These are phyloP conservation scores for Mya arenaria DNA, from an alignment of 1,140 invertebrate genomes.

Conservation along the genomic window DNA sequence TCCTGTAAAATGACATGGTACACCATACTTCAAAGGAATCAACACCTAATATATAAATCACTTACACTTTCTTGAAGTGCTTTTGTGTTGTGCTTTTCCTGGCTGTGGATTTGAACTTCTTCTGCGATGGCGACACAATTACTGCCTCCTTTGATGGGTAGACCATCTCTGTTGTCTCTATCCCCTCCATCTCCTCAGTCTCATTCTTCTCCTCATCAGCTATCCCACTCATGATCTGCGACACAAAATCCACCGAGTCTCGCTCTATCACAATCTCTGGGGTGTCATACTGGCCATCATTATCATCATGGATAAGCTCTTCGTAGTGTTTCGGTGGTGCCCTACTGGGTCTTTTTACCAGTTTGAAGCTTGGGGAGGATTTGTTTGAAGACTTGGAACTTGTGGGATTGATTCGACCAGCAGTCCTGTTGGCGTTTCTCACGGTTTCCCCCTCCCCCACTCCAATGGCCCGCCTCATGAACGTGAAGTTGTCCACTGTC, in stretches of 20 bases:
- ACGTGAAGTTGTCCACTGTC: slow-evolving; percentile 70
- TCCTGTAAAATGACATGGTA: no score
- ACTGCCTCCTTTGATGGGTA: slow-evolving; percentile 44
- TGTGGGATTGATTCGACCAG: neutral
- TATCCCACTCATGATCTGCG: slow-evolving; percentile 10
- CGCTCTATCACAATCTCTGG: slow-evolving; percentile 69
- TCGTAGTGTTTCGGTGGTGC: slow-evolving; percentile 10
- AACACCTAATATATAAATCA: neutral
- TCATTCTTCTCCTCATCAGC: neutral
- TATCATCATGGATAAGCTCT: slow-evolving; percentile 30
- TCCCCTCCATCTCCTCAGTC: slow-evolving; percentile 5
- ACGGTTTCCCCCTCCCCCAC: slow-evolving; percentile 72
- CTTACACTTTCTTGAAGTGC: slow-evolving; percentile 43
- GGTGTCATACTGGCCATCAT: slow-evolving; percentile 43
- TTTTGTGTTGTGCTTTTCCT: slow-evolving; percentile 73
- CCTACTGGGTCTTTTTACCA: neutral
- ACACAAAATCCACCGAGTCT: slow-evolving; percentile 58
- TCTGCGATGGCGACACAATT: slow-evolving; percentile 38
- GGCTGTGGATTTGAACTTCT: slow-evolving; percentile 66
- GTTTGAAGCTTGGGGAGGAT: neutral
- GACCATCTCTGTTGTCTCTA: slow-evolving; percentile 33
- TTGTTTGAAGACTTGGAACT: neutral
- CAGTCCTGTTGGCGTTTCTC: slow-evolving; percentile 58
- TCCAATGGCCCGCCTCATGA: slow-evolving; percentile 67
- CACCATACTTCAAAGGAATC: no score